Evolutionary conservation across 2,797 vertebrate genomes (phyloP).

Genomic region (Lepus townsendii): DNA sequence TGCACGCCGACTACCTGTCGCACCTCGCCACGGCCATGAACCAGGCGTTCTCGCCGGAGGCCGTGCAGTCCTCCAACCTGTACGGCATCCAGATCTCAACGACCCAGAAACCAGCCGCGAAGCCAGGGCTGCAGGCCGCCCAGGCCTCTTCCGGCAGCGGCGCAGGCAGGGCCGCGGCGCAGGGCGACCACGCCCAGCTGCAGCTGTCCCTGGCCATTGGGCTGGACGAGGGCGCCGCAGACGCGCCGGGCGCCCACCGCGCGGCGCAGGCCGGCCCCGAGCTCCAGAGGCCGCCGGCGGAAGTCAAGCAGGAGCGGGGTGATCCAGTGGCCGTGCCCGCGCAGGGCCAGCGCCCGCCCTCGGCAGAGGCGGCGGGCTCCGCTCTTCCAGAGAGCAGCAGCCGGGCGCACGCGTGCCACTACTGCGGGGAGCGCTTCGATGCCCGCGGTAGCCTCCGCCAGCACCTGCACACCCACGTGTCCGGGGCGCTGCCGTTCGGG

Average conservation of each 20-base stretch:
- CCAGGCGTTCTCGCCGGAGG: constrained; percentile 89
- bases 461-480: constrained; percentile 95
- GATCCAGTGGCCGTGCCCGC: constrained; percentile 90
- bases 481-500: constrained; percentile 90
- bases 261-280: constrained; percentile 85
- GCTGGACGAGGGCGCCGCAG: constrained; percentile 90
- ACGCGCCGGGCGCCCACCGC: constrained; percentile 88
- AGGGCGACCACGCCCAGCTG: constrained; percentile 89
- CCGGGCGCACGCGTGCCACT: constrained; percentile 93
- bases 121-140: constrained; percentile 90
- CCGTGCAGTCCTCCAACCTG: constrained; percentile 95
- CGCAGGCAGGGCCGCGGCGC: constrained; percentile 84
- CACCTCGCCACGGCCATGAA: constrained; percentile 91
- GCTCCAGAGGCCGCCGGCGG: constrained; percentile 85
- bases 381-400: constrained; percentile 88
- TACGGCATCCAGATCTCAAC: constrained; percentile 98
- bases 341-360: constrained; percentile 86
- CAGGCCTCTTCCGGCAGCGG: constrained; percentile 84
- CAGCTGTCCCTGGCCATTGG: constrained; percentile 93
- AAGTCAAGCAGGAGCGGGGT: constrained; percentile 94
- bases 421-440: constrained; percentile 95
- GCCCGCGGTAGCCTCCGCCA: constrained; percentile 93
- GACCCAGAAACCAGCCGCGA: constrained; percentile 92
- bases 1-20: constrained; percentile 96
- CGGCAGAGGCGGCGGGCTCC: constrained; percentile 87